Conservation (phyloP, 2,888 invertebrate species). For the Timema podura region DNA sequence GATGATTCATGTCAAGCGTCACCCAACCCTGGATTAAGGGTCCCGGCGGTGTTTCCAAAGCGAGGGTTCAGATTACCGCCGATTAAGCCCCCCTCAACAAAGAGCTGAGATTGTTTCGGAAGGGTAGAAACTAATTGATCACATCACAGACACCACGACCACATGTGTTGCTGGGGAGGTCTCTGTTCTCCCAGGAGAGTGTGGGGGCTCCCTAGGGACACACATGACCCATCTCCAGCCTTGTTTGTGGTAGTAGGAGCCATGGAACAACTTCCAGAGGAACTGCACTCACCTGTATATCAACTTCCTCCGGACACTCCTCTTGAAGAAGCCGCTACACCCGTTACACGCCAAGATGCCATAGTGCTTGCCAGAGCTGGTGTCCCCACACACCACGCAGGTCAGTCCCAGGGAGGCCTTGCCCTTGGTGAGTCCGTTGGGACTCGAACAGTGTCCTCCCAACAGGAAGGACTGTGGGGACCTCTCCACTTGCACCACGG, state of each 20-base stretch:
- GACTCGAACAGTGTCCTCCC: conserved; percentile 45
- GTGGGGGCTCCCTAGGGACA: too few species aligned
- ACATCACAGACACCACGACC: too few species aligned
- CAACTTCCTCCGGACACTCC: conserved; percentile 91
- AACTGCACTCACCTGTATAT: conserved; percentile 89
- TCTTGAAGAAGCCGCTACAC: conserved; percentile 98
- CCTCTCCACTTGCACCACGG: conserved; percentile 59
- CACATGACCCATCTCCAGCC: too few species aligned
- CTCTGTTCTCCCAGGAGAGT: too few species aligned
- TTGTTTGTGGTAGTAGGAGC: too few species aligned
- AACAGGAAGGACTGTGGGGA: conserved; percentile 51
- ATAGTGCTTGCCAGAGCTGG: conserved; percentile 95
- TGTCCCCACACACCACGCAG: conserved; percentile 96
- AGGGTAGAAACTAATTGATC: too few species aligned
- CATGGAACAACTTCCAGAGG: too few species aligned
- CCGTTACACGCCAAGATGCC: conserved; percentile 99
- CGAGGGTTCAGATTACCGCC: too few species aligned
- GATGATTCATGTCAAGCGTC: conserved; percentile 31
- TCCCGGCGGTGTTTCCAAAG: neutral
- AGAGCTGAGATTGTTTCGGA: too few species aligned
- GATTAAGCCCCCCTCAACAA: too few species aligned
- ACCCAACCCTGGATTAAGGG: conserved; percentile 27
- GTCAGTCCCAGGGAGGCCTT: conserved; percentile 69
- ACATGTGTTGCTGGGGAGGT: too few species aligned
- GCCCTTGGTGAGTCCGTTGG: conserved; percentile 42